phyloP scores from a whole-genome alignment of 2,113 vertebrate species.

The Petroica traversi region DNA sequence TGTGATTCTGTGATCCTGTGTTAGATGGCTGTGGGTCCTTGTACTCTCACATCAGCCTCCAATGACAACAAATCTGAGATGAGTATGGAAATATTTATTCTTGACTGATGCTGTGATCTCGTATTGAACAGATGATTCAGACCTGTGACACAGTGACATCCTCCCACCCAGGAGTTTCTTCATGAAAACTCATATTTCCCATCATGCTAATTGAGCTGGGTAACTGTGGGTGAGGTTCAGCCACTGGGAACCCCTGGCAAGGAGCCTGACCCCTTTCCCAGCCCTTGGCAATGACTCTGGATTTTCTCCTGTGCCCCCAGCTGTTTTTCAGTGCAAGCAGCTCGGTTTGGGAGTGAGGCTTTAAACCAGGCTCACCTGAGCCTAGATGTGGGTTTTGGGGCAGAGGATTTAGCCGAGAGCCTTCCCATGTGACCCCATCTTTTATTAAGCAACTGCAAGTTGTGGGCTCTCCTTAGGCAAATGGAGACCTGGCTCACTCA shows the following conservation, averaged over 20 bases:
- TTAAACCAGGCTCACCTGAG: background rate
- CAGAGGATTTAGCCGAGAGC: background rate
- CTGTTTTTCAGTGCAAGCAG: background rate
- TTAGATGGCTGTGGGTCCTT: background rate
- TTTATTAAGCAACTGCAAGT: background rate
- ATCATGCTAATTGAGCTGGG: background rate
- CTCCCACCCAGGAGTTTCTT: background rate
- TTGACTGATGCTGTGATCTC: background rate
- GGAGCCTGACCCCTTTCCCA: background rate
- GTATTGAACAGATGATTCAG: background rate
- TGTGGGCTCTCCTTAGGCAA: background rate
- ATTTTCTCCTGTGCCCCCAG: background rate
- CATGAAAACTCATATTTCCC: background rate
- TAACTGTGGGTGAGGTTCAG: background rate
- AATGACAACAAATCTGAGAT: background rate
- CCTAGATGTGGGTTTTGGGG: background rate
- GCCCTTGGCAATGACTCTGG: background rate
- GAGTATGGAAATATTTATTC: background rate
- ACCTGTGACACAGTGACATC: background rate
- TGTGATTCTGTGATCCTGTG: background rate
- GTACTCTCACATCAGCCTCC: accelerated
- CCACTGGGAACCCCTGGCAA: background rate
- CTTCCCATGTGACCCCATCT: background rate
- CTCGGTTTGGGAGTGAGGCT: accelerated
- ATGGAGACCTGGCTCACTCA: background rate